Percentiles rank a stretch among this genome's conserved stretches.
Evolutionary conservation across 92 coral and sea anemone genomes (phyloP).

Genomic region (Zoanthus solanderi): DNA sequence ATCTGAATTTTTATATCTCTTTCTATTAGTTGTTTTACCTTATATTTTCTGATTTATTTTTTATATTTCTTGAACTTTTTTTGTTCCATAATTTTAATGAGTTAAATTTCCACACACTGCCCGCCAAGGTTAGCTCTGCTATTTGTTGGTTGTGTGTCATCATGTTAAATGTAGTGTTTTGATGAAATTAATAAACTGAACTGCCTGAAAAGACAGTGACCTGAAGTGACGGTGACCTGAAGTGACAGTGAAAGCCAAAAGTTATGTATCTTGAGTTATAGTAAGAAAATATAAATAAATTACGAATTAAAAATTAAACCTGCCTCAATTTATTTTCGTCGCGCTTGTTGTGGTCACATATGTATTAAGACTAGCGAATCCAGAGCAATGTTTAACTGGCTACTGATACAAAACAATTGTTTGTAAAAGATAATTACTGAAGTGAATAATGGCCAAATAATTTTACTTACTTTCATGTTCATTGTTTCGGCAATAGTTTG

Average conservation of each 20-base stretch:
- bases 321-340: neutral
- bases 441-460: neutral
- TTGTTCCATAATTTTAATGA: neutral
- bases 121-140: neutral
- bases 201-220: neutral
- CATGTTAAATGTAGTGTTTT: constrained; percentile 9
- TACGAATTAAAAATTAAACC: neutral
- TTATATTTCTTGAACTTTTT: neutral
- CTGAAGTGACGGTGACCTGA: neutral
- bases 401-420: neutral
- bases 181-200: neutral
- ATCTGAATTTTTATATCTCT: neutral
- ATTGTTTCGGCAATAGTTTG: neutral
- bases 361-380: neutral
- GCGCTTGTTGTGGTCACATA: neutral
- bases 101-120: constrained; percentile 1
- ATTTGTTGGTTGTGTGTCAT: neutral
- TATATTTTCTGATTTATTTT: neutral
- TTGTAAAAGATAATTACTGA: neutral
- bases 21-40: neutral
- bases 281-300: neutral
- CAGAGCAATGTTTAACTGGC: neutral
- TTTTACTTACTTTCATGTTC: neutral
- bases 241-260: neutral
- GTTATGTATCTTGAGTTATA: neutral